A percentile compares a stretch with the other conserved stretches of the same genome.
phyloP scores from a whole-genome alignment of 2,113 vertebrate genomes.

The Salvator merianae region DNA sequence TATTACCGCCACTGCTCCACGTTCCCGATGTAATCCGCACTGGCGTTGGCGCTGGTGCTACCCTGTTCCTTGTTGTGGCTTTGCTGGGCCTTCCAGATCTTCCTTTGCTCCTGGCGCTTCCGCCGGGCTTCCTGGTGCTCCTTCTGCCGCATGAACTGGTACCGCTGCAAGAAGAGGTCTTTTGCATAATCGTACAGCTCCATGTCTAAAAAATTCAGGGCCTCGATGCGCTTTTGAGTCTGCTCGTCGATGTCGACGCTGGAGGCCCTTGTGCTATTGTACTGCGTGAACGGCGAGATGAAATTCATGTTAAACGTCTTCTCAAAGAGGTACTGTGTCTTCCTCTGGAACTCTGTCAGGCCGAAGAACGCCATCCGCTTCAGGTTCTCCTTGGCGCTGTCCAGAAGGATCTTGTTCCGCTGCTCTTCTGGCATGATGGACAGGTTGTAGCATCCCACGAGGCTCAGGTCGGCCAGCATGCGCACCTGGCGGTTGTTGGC shows the following conservation, averaged over 20 bases:
- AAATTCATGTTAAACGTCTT: constrained; percentile 95
- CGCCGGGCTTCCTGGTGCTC: constrained; percentile 89
- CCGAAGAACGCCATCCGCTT: constrained; percentile 96
- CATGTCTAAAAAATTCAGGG: constrained; percentile 92
- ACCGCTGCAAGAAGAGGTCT: constrained; percentile 95
- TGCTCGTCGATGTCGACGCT: constrained; percentile 87
- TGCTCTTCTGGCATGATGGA: constrained; percentile 90
- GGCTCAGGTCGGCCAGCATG: constrained; percentile 95
- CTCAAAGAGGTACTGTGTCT: constrained; percentile 97
- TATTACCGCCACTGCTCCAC: constrained; percentile 90
- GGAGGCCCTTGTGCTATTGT: constrained; percentile 94
- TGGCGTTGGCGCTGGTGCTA: constrained; percentile 55
- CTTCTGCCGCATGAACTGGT: constrained; percentile 93
- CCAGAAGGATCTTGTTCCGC: constrained; percentile 88
- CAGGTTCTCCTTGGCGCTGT: constrained; percentile 95
- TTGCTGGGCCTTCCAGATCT: constrained; percentile 74
- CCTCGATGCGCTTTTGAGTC: constrained; percentile 87
- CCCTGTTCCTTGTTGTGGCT: constrained; percentile 49
- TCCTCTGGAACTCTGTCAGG: constrained; percentile 95
- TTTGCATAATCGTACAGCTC: constrained; percentile 94
- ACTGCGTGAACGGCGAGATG: constrained; percentile 93
- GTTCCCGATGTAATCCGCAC: constrained; percentile 87
- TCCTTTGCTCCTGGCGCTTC: constrained; percentile 88
- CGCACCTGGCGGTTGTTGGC: constrained; percentile 97
- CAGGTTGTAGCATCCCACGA: constrained; percentile 96